phyloP scores from a whole-genome alignment of 1,140 invertebrate species.

The Scaptomyza hsui region DNA sequence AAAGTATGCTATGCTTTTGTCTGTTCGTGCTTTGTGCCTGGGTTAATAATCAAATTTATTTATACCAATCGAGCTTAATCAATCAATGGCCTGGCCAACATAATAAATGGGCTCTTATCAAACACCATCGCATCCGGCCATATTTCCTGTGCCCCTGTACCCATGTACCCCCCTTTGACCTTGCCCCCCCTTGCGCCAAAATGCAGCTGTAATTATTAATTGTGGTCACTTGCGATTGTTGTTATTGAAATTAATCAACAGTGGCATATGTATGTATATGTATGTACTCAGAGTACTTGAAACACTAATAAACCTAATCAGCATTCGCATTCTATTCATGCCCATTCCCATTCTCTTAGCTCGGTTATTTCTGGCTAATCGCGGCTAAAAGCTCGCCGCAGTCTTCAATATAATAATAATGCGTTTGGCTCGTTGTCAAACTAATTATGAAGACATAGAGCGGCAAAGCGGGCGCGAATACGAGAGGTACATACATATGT shows the following conservation, averaged over 20 bases:
- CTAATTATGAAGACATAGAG: slow-evolving; percentile 54
- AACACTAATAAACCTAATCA: slow-evolving; percentile 12
- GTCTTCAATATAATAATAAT: slow-evolving; percentile 5
- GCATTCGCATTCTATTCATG: slow-evolving; percentile 2
- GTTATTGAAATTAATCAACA: slow-evolving; percentile 9
- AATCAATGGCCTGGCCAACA: slow-evolving; percentile 24
- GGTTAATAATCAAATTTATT: slow-evolving; percentile 36
- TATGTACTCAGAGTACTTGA: not conserved
- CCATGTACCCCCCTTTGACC: too few species aligned
- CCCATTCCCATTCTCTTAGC: not conserved
- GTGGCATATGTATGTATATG: not conserved
- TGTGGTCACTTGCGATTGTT: not conserved
- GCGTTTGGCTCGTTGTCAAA: slow-evolving; percentile 38
- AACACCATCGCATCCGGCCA: not conserved
- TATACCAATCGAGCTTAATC: slow-evolving; percentile 31
- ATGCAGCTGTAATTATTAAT: slow-evolving; percentile 1
- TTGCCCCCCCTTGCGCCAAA: too few species aligned
- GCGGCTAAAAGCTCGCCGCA: slow-evolving; percentile 8
- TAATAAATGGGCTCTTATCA: slow-evolving; percentile 23
- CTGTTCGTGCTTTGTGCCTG: not conserved
- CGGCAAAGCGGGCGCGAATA: too few species aligned
- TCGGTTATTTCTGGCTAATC: not conserved
- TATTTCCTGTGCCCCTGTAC: slow-evolving; percentile 11
- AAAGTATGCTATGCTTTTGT: slow-evolving; percentile 2
- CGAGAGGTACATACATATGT: not conserved